phyloP scores from a whole-genome alignment of 1,140 invertebrate genomes.

The Leptopilina boulardi region DNA sequence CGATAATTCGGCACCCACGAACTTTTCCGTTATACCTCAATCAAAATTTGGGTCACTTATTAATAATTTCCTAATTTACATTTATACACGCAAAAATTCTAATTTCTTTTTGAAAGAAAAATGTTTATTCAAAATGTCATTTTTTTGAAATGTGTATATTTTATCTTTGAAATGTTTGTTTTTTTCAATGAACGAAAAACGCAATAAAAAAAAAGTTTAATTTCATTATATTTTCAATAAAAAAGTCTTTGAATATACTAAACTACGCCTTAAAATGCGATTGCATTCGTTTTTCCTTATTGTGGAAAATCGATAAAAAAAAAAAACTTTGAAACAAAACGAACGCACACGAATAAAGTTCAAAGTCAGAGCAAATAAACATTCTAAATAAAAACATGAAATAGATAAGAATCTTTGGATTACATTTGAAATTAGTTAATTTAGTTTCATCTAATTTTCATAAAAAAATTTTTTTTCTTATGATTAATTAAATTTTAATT shows the following conservation, averaged over 20 bases:
- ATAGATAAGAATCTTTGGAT: not conserved
- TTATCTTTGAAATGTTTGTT: too few species aligned
- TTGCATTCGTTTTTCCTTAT: not conserved
- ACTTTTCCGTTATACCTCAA: not conserved
- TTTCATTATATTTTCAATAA: not conserved
- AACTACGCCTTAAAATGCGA: not conserved
- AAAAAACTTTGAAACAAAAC: not conserved
- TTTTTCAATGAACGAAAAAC: not conserved
- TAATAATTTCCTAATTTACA: not conserved
- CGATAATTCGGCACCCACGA: slow-evolving; percentile 11
- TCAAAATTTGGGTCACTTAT: slow-evolving; percentile 2
- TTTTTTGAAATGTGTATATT: too few species aligned
- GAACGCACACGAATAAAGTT: not conserved
- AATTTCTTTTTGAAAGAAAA: not conserved
- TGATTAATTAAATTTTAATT: too few species aligned
- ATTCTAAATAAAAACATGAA: not conserved
- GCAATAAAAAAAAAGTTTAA: slow-evolving; percentile 1
- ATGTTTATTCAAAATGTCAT: too few species aligned
- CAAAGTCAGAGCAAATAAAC: not conserved
- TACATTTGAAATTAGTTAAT: not conserved
- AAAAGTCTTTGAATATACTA: not conserved
- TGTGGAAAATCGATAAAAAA: not conserved
- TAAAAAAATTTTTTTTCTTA: not conserved
- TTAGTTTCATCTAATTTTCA: not conserved
- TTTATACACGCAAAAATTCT: not conserved